phyloP scores from a whole-genome alignment of 2,888 invertebrate species.

The Dicyrtomina minuta region DNA sequence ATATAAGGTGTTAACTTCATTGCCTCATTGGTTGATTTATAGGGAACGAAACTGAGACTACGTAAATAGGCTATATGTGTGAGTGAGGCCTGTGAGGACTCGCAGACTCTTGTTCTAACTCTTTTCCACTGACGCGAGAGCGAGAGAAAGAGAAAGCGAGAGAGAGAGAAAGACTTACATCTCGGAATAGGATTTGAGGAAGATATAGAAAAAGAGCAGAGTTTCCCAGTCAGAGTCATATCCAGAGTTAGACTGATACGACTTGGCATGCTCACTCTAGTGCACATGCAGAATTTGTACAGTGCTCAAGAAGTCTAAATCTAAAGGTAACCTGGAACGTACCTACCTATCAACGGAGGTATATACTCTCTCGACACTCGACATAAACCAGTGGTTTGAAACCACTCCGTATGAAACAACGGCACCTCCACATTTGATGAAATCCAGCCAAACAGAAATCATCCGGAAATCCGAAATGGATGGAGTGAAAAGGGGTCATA shows the following conservation, averaged over 20 bases:
- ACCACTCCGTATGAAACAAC: too few species aligned
- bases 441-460: slow-evolving; percentile 10
- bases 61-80: slow-evolving; percentile 4
- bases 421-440: slow-evolving; percentile 5
- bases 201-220: not conserved
- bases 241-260: too few species aligned
- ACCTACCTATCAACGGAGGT: too few species aligned
- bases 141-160: slow-evolving; percentile 14
- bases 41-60: not conserved
- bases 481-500: too few species aligned
- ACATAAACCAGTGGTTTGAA: too few species aligned
- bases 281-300: too few species aligned
- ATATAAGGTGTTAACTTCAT: slow-evolving; percentile 6
- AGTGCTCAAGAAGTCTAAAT: too few species aligned
- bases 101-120: not conserved
- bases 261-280: too few species aligned
- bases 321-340: too few species aligned
- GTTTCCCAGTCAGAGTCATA: too few species aligned
- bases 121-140: not conserved
- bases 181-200: not conserved
- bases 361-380: too few species aligned
- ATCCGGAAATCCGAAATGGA: not conserved
- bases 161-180: not conserved
- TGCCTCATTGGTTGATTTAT: slow-evolving; percentile 16
- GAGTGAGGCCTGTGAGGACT: slow-evolving; percentile 8